phyloP scores from a whole-genome alignment of 2,888 invertebrate genomes.

The Trichopoda pennipes region DNA sequence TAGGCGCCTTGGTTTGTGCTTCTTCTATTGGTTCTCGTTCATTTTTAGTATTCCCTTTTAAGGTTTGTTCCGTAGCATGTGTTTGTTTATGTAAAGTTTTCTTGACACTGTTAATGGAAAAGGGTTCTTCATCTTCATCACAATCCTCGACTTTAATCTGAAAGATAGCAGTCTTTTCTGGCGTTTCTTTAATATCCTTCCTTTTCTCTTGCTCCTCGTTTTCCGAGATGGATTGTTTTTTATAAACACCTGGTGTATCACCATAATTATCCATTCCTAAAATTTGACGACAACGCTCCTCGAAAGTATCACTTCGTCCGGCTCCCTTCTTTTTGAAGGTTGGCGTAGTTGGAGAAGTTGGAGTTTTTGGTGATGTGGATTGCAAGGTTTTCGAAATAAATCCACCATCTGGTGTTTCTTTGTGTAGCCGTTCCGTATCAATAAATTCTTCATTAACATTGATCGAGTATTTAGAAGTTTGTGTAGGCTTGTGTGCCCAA shows the following conservation, averaged over 20 bases:
- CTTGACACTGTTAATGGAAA: slow-evolving; percentile 63
- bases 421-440: slow-evolving; percentile 56
- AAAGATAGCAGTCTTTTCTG: slow-evolving; percentile 55
- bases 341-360: too few relatives aligned
- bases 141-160: slow-evolving; percentile 79
- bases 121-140: slow-evolving; percentile 72
- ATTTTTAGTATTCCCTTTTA: background rate
- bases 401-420: slow-evolving; percentile 74
- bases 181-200: slow-evolving; percentile 2
- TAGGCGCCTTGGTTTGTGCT: background rate
- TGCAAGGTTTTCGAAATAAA: slow-evolving; percentile 73
- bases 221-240: slow-evolving; percentile 66
- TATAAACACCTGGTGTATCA: slow-evolving; percentile 75
- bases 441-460: slow-evolving; percentile 65
- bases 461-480: slow-evolving; percentile 5
- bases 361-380: slow-evolving; percentile 68
- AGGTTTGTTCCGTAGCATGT: background rate
- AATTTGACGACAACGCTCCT: slow-evolving; percentile 87
- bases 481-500: background rate
- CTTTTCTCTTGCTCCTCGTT: slow-evolving; percentile 14
- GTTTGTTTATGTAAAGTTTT: slow-evolving; percentile 51
- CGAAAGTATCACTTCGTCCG: slow-evolving; percentile 87
- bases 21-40: background rate
- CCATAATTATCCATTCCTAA: slow-evolving; percentile 83
- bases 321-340: slow-evolving; percentile 83